Percentiles rank a stretch among this genome's conserved stretches.
These are phyloP conservation scores for Strix uralensis DNA, from an alignment of 2,113 vertebrate species.

Conservation along the genomic window DNA sequence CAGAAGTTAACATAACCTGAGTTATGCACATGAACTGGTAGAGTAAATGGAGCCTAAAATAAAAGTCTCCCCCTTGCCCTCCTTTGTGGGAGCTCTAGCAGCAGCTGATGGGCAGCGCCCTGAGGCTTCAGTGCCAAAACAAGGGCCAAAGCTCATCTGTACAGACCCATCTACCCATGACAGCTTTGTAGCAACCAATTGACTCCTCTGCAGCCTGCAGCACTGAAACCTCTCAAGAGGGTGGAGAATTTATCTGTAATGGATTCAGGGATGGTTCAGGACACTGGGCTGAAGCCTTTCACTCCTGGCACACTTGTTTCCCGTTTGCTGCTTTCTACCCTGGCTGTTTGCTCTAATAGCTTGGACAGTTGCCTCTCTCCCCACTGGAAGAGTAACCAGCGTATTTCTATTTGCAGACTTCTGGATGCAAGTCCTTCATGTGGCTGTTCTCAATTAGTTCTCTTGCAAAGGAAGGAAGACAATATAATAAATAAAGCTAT, in stretches of 20 bases:
- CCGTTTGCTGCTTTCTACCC: not conserved
- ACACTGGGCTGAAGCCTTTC: not conserved
- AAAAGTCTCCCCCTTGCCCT: not conserved
- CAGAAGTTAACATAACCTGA: not conserved
- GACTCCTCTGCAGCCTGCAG: not conserved
- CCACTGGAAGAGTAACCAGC: not conserved
- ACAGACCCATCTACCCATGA: not conserved
- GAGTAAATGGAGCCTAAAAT: not conserved
- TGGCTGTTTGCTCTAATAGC: not conserved
- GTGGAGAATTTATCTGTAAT: not conserved
- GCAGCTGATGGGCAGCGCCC: not conserved
- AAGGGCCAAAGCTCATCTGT: not conserved
- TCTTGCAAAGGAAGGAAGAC: not conserved
- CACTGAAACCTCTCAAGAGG: not conserved
- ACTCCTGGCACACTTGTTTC: not conserved
- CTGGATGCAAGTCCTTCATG: not conserved
- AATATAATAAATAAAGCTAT: not conserved
- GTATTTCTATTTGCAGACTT: not conserved
- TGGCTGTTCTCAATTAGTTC: not conserved
- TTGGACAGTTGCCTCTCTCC: not conserved
- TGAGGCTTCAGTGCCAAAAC: not conserved
- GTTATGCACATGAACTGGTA: not conserved
- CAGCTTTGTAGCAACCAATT: not conserved
- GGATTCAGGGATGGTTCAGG: not conserved
- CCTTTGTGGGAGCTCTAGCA: not conserved